Conservation (phyloP, 2,113 vertebrate genomes). For the Naja naja region DNA sequence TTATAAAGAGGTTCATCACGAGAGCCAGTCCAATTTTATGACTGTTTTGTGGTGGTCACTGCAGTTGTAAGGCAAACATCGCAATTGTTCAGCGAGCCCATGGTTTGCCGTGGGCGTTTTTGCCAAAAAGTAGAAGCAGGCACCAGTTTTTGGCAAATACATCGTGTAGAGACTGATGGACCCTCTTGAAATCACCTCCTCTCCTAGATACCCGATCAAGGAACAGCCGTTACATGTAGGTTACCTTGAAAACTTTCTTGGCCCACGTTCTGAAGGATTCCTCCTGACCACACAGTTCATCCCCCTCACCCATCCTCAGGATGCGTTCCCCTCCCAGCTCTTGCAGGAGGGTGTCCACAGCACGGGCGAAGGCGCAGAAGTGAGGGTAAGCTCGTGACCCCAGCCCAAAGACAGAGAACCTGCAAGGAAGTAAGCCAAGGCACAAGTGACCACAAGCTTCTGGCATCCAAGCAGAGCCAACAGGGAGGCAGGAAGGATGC, state of each 20-base stretch:
- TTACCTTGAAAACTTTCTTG: constrained; percentile 98
- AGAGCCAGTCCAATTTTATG: too few relatives aligned
- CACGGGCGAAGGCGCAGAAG: constrained; percentile 97
- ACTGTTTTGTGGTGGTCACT: too few relatives aligned
- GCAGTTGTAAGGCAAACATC: too few relatives aligned
- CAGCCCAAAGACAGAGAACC: constrained; percentile 96
- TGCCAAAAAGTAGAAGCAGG: too few relatives aligned
- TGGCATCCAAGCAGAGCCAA: accelerated
- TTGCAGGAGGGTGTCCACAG: constrained; percentile 93
- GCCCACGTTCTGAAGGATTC: constrained; percentile 98
- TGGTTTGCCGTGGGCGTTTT: too few relatives aligned
- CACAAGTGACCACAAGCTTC: not conserved
- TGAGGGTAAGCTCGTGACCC: constrained; percentile 96
- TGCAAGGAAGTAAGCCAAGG: constrained; percentile 40
- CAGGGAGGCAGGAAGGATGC: not conserved
- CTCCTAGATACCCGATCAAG: not conserved
- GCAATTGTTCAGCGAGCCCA: too few relatives aligned
- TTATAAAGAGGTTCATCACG: too few relatives aligned
- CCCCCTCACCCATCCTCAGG: constrained; percentile 96
- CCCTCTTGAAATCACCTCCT: accelerated
- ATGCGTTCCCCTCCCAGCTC: constrained; percentile 96
- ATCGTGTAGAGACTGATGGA: not conserved
- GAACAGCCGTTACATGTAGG: accelerated
- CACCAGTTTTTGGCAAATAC: too few relatives aligned
- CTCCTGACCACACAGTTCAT: constrained; percentile 96